Evolutionary conservation across 2,113 vertebrate genomes (phyloP).

Genomic region (Danio rerio): GRCz12tu NC_133177.1:41724001-41724500

Average conservation of each 20-base stretch:
- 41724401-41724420: too few relatives aligned
- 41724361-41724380: too few relatives aligned
- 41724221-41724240: too few relatives aligned
- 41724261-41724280: too few relatives aligned
- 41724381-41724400: too few relatives aligned
- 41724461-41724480: too few relatives aligned
- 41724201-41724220: background rate
- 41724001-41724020: conserved; percentile 84
- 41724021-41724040: conserved; percentile 71
- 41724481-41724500: too few relatives aligned
- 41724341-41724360: too few relatives aligned
- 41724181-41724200: background rate
- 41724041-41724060: conserved; percentile 71
- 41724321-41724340: too few relatives aligned
- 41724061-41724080: conserved; percentile 77
- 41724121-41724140: conserved; percentile 88
- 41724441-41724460: too few relatives aligned
- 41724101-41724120: conserved; percentile 85
- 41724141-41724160: conserved; percentile 85
- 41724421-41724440: too few relatives aligned
- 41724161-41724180: conserved; percentile 74
- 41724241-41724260: too few relatives aligned
- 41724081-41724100: conserved; percentile 79
- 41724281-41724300: background rate
- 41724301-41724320: background rate